Evolutionary conservation across 2,888 invertebrate genomes (phyloP).

Genomic region (Eupithecia subumbrata): DNA sequence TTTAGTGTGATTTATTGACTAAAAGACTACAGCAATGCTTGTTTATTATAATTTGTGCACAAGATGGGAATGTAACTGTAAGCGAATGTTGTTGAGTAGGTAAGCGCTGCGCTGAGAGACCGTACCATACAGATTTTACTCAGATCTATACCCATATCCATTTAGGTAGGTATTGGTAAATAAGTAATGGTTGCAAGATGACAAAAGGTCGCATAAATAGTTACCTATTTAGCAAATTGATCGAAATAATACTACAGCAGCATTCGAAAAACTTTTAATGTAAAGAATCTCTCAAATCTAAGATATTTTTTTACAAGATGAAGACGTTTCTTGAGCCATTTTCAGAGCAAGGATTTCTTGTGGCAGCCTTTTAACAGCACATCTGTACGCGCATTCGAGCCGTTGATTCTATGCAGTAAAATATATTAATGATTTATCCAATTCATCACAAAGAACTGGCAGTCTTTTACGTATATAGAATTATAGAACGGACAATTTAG

Average conservation of each 20-base stretch:
- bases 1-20: no score
- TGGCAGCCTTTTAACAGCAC: conserved; percentile 10
- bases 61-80: no score
- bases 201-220: neutral
- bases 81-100: no score
- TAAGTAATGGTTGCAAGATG: neutral
- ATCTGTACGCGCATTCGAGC: conserved; percentile 4
- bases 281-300: neutral
- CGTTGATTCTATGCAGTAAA: conserved; percentile 7
- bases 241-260: neutral
- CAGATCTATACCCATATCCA: no score
- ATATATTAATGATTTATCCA: neutral
- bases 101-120: no score
- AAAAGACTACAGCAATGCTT: no score
- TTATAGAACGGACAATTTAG: neutral
- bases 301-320: neutral
- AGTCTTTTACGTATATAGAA: neutral
- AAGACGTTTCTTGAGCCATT: neutral
- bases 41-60: no score
- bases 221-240: neutral
- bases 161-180: no score
- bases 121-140: no score
- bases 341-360: neutral
- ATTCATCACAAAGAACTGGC: neutral
- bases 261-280: neutral